Base-by-base conservation (phyloP, 2,797 vertebrate genomes). In the Scolopax bukidnonensis region DNA sequence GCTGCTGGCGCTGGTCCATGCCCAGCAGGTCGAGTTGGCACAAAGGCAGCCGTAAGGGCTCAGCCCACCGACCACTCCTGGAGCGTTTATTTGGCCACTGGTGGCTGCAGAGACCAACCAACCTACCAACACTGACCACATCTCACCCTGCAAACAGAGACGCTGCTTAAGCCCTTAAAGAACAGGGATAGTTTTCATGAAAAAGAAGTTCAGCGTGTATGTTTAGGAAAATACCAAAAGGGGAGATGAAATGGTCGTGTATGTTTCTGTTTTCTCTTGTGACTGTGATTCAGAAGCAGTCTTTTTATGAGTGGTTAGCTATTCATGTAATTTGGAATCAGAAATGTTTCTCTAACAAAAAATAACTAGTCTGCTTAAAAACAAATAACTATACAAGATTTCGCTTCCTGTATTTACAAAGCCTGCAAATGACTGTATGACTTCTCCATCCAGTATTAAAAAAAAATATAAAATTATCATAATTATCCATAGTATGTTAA, bases 51-150 rank as follows among this genome's bases (percentile, higher is more conserved):
- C 1, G 0, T 23, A 71, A 63, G 40, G 33, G 65, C 51, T 30
- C 53, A 54, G 59, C 19, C 23, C 27, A 7, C 27, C 24, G 10
- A 23, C 32, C 0, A 1, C 68, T 91, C n/a, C 65, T 21, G n/a
- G 12, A 23, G 38, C 1, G 0, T 23, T 10, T 40, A 14, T n/a
- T 36, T 2, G 4, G 51, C 51, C 2, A 1, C 32, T 12, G 16
- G 40, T 32, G 48, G 38, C 53, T 1, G 0, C 40, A 71, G 28
- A 40, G 59, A 67, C 48, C 59, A 70, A 69, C 11, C 18, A 36
- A 74, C 14, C 10, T 21, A 30, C 27, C 15, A 33, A n/a, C 27
- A 48, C 19, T 0, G 1, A 48, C 38, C 7, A 18, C 38, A 47
- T 19, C 11, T 47, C 50, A 36, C 40, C 47, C 65, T 41, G 43